Evolutionary conservation across 1,140 invertebrate species (phyloP), one percentile per base, ranked within the genome.

Genomic region (Nylanderia fulva): DNA sequence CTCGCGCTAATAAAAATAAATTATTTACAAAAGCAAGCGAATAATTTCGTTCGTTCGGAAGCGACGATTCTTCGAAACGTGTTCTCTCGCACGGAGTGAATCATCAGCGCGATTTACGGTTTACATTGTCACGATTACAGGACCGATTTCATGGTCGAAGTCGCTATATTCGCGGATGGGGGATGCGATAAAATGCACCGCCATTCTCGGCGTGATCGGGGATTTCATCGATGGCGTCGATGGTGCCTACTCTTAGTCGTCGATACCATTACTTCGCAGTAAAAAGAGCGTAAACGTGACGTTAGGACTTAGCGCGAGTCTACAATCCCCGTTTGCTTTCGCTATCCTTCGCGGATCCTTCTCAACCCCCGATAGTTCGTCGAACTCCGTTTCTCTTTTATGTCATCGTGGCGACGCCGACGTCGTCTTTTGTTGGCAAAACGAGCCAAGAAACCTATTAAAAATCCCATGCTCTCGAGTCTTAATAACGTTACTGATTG

Each of bases 201-300:
- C 69, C 66, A 33, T 75, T 36, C 54, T 33, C 27, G 24, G 11
- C n/a, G 1, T 1, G 29, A 60, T 58, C 21, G 45, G 52, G 29
- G 48, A 84, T 68, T 76, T 80, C 27, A 63, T 61, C 36, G 61
- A 85, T 69, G 64, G 54, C 56, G 76, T 63, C 52, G 29, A 33
- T 48, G 61, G 61, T 84, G 88, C 48, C 61, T 82, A 90, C 63
- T 72, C n/a, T 6, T 76, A 61, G 88, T 86, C 85, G 86, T 52
- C 87, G 82, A 91, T 91, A 86, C 60, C 86, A 88, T 92, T 91
- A 92, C 75, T 85, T 54, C 11, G 63, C 69, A 77, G 64, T 89
- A 86, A 89, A 90, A 87, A 85, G 45, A 84, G 29, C 85, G 71
- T 88, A 88, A 90, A 86, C 77, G 86, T 39, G 80, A 58, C 52